These are phyloP conservation scores for Amazonetta brasiliensis DNA, from an alignment of 2,797 vertebrate genomes.

Conservation along the genomic window DNA sequence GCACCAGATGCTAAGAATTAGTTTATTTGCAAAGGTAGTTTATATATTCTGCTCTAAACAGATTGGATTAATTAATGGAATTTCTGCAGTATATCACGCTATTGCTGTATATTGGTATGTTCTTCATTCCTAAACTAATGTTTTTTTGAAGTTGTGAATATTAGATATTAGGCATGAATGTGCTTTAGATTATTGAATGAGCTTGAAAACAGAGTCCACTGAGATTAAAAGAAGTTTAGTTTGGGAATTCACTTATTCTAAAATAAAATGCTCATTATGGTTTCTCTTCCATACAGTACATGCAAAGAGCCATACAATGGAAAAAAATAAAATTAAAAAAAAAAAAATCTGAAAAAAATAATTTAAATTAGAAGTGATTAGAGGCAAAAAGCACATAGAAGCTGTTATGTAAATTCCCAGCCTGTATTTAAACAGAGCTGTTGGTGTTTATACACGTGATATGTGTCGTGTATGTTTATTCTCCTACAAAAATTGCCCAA, in stretches of 20 bases:
- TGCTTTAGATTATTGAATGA: not conserved
- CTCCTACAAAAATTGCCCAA: not conserved
- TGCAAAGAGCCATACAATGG: not conserved
- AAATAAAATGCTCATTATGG: not conserved
- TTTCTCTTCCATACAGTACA: accelerated
- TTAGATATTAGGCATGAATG: not conserved
- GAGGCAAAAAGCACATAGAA: not conserved
- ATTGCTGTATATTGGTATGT: not conserved
- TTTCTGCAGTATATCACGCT: not conserved
- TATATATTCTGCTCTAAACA: not conserved
- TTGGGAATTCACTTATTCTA: not conserved
- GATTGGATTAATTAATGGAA: not conserved
- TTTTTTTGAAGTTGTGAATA: not conserved
- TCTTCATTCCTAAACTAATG: not conserved
- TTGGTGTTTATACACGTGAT: not conserved
- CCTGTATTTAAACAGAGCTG: not conserved
- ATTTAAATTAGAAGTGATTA: not conserved
- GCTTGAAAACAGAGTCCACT: not conserved
- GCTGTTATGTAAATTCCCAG: not conserved
- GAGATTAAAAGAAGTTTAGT: not conserved
- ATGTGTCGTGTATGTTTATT: not conserved
- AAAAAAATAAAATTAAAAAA: not conserved
- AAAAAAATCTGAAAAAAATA: not conserved
- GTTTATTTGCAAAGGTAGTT: not conserved
- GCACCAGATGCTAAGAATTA: not conserved